These are phyloP conservation scores for Silurus glanis DNA, from an alignment of 2,113 vertebrate species.

Conservation along the genomic window DNA sequence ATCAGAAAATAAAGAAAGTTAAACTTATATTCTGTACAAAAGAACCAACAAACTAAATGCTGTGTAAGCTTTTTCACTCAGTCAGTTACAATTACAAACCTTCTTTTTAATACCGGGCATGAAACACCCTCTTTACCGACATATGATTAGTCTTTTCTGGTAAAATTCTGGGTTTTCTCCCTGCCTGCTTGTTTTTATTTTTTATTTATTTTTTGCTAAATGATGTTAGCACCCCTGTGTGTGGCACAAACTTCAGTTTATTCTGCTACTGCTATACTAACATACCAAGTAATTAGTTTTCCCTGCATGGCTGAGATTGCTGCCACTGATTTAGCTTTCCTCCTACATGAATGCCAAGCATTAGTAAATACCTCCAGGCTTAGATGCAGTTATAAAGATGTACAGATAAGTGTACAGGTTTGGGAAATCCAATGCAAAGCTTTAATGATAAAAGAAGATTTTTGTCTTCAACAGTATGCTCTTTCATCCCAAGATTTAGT, in stretches of 20 bases:
- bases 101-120: neutral
- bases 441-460: neutral
- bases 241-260: neutral
- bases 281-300: slow-evolving; percentile 18
- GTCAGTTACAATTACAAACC: neutral
- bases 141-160: neutral
- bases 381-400: neutral
- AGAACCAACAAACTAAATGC: neutral
- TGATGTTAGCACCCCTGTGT: neutral
- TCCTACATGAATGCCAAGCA: slow-evolving; percentile 28
- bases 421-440: neutral
- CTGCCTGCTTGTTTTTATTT: neutral
- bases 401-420: neutral
- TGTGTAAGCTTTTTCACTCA: neutral
- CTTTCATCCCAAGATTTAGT: neutral
- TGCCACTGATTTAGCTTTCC: slow-evolving; percentile 36
- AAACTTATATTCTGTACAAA: neutral
- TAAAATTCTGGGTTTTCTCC: neutral
- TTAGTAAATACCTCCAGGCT: neutral
- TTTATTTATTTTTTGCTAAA: too few relatives aligned
- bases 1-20: neutral
- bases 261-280: neutral
- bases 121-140: neutral
- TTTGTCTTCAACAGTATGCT: neutral
- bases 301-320: slow-evolving; percentile 15